Evolutionary conservation across 2,797 vertebrate genomes (phyloP), one percentile per base, ranked within the genome.

Genomic region (Euphonia xanthogaster): DNA sequence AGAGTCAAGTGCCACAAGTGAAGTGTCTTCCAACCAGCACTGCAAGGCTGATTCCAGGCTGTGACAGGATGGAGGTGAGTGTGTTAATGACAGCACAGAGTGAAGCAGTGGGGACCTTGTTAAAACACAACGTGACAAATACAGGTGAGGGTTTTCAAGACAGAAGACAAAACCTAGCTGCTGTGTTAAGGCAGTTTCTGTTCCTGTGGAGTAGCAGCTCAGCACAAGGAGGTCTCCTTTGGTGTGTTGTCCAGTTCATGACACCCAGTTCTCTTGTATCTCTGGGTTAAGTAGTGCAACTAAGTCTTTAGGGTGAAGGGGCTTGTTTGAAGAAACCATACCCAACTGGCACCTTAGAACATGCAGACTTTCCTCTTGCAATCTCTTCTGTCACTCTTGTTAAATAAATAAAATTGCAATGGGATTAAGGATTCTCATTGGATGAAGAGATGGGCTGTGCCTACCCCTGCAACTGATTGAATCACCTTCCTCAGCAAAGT

Each of bases 281-380:
- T 90, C 94, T 93, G 94, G 93, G 95, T 97, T 96, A 81, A 86
- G 88, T 94, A 97, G 95, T 97, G 96, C 96, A 97, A 95, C 91
- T 72, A 88, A 93, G 79, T 96, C 76, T 93, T 88, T 17, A 94
- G 76, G 75, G 74, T 68, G 76, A 86, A 86, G 65, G 87, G 82
- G 53, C 61, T 94, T 81, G 62, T 86, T 94, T 90, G 72, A 88
- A 90, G 85, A 91, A 91, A 92, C 65, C 58, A 25, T 66, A 87
- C 65, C 65, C 35, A 74, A 24, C 75, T 66, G 79, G 79, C 66
- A 86, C 72, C 82, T 93, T 55, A 30, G 81, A 72, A 90, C 48
- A 33, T 3, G 62, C 75, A 83, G 78, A 66, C 79, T 84, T 90
- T 62, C 37, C 54, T 92, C 51, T 86, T 72, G 61, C 72, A 83